These are phyloP conservation scores for Neodiprion pinetum DNA, from an alignment of 1,140 invertebrate species.

Conservation along the genomic window DNA sequence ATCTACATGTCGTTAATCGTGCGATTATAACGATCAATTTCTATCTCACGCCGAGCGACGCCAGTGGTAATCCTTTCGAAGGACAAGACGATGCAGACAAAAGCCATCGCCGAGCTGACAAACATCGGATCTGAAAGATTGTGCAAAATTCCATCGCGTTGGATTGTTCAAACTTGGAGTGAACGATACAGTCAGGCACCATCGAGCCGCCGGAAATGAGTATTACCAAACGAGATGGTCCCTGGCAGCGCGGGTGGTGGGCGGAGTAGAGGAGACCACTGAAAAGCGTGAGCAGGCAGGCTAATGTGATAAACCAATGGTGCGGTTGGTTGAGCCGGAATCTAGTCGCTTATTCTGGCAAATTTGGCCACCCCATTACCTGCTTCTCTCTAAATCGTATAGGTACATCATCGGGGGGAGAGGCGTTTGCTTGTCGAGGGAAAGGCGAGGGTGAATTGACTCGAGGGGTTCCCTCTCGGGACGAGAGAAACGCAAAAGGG, in stretches of 20 bases:
- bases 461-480: not conserved
- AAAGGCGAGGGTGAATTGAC: not conserved
- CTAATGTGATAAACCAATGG: constrained; percentile 49
- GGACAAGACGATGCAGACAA: no score
- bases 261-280: not conserved
- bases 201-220: not conserved
- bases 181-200: not conserved
- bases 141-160: no score
- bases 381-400: not conserved
- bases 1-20: no score
- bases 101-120: no score
- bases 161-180: no score
- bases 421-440: no score
- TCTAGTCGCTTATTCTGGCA: constrained; percentile 23
- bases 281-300: constrained; percentile 29
- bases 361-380: constrained; percentile 11
- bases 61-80: no score
- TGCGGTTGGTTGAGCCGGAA: constrained; percentile 40
- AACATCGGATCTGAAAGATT: no score
- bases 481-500: no score
- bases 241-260: no score
- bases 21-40: no score
- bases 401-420: not conserved
- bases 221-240: constrained; percentile 11
- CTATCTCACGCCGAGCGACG: no score